Percentiles rank a stretch among this genome's conserved stretches.
phyloP scores from a whole-genome alignment of 2,797 vertebrate genomes.

The Chromis chromis region DNA sequence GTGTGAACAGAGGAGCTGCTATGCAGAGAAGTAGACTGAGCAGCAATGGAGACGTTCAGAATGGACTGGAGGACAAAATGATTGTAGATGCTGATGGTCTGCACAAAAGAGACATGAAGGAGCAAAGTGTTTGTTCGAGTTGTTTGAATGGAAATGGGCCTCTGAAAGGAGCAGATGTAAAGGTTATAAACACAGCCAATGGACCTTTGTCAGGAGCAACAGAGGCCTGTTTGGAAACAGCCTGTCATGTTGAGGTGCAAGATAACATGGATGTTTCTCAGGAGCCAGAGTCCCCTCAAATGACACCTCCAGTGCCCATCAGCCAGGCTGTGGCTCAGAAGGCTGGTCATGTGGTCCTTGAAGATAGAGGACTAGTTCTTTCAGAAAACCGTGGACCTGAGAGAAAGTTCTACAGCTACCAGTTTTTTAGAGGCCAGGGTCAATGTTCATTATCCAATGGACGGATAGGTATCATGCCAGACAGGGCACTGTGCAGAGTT shows the following conservation, averaged over 20 bases:
- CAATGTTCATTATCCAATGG: conserved; percentile 82
- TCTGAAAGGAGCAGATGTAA: conserved; percentile 67
- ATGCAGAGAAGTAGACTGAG: conserved; percentile 16
- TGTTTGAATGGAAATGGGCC: conserved; percentile 82
- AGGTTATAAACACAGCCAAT: conserved; percentile 69
- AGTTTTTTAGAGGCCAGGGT: conserved; percentile 83
- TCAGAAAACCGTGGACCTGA: conserved; percentile 80
- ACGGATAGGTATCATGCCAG: conserved; percentile 79
- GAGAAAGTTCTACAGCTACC: conserved; percentile 84
- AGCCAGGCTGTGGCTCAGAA: conserved; percentile 82
- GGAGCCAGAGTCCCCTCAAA: conserved; percentile 59
- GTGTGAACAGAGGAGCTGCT: conserved; percentile 35
- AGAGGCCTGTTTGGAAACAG: conserved; percentile 64
- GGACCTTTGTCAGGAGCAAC: conserved; percentile 73
- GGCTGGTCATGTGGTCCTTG: conserved; percentile 77
- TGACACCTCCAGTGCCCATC: conserved; percentile 62
- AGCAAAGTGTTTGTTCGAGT: conserved; percentile 85
- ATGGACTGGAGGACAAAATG: conserved; percentile 43
- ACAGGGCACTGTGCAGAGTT: conserved; percentile 73
- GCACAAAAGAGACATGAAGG: conserved; percentile 77
- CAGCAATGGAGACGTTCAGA: conserved; percentile 48
- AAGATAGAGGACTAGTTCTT: conserved; percentile 76
- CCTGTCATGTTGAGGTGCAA: conserved; percentile 72
- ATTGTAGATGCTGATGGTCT: conserved; percentile 78
- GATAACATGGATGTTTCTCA: conserved; percentile 73